Percentiles rank a stretch among this genome's conserved stretches.
Conservation (phyloP, 2,888 invertebrate species). For the Eristalis arbustorum region DNA sequence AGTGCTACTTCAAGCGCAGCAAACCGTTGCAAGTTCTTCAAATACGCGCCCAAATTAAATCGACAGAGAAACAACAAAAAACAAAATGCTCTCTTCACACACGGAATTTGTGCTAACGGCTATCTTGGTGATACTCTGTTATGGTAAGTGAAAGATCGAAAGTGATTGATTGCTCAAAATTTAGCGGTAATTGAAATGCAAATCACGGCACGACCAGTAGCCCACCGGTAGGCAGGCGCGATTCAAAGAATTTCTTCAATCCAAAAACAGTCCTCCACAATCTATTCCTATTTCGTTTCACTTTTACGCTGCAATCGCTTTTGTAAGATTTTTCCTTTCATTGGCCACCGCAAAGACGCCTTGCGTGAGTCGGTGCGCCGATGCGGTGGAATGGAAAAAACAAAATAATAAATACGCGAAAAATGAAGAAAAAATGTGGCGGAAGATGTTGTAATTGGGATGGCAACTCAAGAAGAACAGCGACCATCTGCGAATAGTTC, state of each 20-base stretch:
- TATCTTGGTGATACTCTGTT: slow-evolving; percentile 48
- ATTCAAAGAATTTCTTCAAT: slow-evolving; percentile 23
- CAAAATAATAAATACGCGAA: not conserved
- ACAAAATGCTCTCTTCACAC: slow-evolving; percentile 39
- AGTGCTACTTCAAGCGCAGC: slow-evolving; percentile 38
- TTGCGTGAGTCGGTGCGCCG: too few relatives aligned
- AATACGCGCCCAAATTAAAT: slow-evolving; percentile 19
- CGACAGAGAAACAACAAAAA: not conserved
- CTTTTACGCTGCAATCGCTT: not conserved
- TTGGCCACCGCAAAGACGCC: not conserved
- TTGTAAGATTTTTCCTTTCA: slow-evolving; percentile 4
- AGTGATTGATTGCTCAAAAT: slow-evolving; percentile 24
- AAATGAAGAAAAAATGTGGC: not conserved
- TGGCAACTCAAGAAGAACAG: slow-evolving; percentile 1
- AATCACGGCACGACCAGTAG: not conserved
- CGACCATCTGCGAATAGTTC: not conserved
- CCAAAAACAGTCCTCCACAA: not conserved
- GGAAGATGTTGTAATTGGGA: slow-evolving; percentile 16
- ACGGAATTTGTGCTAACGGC: slow-evolving; percentile 35
- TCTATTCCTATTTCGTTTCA: not conserved
- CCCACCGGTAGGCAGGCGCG: not conserved
- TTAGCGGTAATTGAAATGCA: slow-evolving; percentile 24
- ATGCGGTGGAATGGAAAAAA: not conserved
- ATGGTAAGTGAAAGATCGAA: slow-evolving; percentile 50
- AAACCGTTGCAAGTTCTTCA: slow-evolving; percentile 33